Base-by-base conservation (phyloP, 1,140 invertebrate genomes). In the Wasmannia auropunctata region DNA sequence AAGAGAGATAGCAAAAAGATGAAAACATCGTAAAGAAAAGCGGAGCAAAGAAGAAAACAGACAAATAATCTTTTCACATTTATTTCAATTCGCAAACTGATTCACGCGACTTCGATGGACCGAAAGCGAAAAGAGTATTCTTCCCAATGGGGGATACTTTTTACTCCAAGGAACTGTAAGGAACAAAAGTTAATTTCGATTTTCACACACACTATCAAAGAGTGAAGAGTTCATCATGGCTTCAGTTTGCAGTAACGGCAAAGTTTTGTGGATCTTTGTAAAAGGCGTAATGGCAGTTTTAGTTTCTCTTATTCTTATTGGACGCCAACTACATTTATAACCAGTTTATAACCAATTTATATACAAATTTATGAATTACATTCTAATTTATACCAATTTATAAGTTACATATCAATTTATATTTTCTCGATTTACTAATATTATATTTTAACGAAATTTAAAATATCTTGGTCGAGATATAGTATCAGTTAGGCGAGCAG, bases 121-220 rank as follows among this genome's bases (percentile, higher is more conserved):
- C 28, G 16, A 79, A 34, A 28, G 16, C 3, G 6, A 28, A 49
- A 7, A 54, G 16, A 80, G 40, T 25, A 31, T 10, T 67, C n/a
- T 79, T 46, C 58, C 19, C 40, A 46, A 10, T n/a, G n/a, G 40
- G 51, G 6, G 51, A 72, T 40, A 70, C 37, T 72, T 81, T n/a
- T 56, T 22, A 22, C 25, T 43, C 11, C 37, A n/a, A 72, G 67
- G n/a, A n/a, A n/a, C n/a, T 25, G n/a, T 19, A 28, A 54, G 22
- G 31, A 46, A 72, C 49, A 40, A 65, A 76, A 54, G 46, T 60
- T 74, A 58, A 74, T 74, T 83, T 54, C 65, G 51, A 72, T 25
- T n/a, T n/a, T 16, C 22, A 34, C 37, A 74, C 79, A 25, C 37
- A 43, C 37, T 54, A 83, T 74, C 69, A 46, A 58, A 83, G 67